These are phyloP conservation scores for Nomada hirtipes DNA, from an alignment of 2,888 invertebrate species.

Conservation along the genomic window DNA sequence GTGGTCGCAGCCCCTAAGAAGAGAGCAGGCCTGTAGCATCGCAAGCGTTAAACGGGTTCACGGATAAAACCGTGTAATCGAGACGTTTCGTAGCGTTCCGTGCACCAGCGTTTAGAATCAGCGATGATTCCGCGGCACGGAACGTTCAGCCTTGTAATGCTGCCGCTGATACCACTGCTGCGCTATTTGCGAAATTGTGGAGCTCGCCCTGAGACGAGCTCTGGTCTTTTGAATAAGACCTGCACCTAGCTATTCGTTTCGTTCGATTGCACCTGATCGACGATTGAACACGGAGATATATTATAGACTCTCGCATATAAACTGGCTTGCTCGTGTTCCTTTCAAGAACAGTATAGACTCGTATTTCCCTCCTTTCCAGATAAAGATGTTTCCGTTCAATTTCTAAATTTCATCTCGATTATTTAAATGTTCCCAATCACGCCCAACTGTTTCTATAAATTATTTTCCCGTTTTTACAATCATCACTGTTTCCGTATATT, in stretches of 20 bases:
- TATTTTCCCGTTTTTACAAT: background rate
- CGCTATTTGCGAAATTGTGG: slow-evolving; percentile 27
- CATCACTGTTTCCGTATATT: slow-evolving; percentile 4
- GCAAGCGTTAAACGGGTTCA: slow-evolving; percentile 51
- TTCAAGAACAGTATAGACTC: too few species aligned
- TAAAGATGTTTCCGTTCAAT: too few species aligned
- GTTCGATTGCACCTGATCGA: background rate
- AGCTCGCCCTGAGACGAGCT: background rate
- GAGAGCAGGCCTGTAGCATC: background rate
- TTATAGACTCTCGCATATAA: too few species aligned
- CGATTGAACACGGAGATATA: background rate
- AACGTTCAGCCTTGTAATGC: slow-evolving; percentile 22
- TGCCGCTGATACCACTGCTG: slow-evolving; percentile 1
- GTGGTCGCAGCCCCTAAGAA: slow-evolving; percentile 33
- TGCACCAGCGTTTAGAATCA: slow-evolving; percentile 9
- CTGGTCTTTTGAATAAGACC: background rate
- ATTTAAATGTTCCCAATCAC: background rate
- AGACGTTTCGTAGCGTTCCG: slow-evolving; percentile 35
- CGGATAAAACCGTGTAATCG: slow-evolving; percentile 53
- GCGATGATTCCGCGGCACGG: slow-evolving; percentile 42
- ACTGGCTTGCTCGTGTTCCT: too few species aligned
- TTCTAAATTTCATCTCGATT: too few species aligned
- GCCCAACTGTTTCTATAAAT: background rate
- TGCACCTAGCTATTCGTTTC: background rate
- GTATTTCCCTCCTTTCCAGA: too few species aligned